A percentile compares a stretch with the other conserved stretches of the same genome.
Conservation (phyloP, 2,797 vertebrate genomes). For the Lacerta viridis region DNA sequence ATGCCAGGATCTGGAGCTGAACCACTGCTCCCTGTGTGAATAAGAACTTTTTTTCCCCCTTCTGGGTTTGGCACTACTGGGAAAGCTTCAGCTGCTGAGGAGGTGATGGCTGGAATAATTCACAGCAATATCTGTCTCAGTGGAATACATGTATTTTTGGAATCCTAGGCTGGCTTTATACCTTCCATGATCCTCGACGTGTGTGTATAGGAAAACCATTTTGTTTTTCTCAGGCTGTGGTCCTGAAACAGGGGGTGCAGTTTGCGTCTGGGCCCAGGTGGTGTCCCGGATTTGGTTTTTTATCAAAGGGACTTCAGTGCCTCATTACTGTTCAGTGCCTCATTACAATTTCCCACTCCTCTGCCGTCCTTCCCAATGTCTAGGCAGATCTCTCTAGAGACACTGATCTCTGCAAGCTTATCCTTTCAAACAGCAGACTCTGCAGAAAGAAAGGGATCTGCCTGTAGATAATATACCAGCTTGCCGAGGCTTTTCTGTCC, state of each 20-base stretch:
- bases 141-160: neutral
- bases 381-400: too few relatives aligned
- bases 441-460: too few relatives aligned
- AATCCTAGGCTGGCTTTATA: too few relatives aligned
- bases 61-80: neutral
- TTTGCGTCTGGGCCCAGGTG: neutral
- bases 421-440: too few relatives aligned
- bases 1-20: too few relatives aligned
- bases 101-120: neutral
- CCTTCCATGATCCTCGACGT: neutral
- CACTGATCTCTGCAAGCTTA: neutral
- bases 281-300: neutral
- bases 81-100: neutral
- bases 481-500: too few relatives aligned
- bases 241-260: neutral
- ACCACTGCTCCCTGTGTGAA: too few relatives aligned
- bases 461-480: too few relatives aligned
- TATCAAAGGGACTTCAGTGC: neutral
- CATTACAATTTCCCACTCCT: too few relatives aligned
- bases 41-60: too few relatives aligned
- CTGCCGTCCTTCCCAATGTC: neutral
- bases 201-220: too few relatives aligned
- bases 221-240: neutral
- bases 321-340: neutral
- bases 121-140: neutral